Conservation (phyloP, 2,888 invertebrate genomes). For the Drosophila barbarae region DNA sequence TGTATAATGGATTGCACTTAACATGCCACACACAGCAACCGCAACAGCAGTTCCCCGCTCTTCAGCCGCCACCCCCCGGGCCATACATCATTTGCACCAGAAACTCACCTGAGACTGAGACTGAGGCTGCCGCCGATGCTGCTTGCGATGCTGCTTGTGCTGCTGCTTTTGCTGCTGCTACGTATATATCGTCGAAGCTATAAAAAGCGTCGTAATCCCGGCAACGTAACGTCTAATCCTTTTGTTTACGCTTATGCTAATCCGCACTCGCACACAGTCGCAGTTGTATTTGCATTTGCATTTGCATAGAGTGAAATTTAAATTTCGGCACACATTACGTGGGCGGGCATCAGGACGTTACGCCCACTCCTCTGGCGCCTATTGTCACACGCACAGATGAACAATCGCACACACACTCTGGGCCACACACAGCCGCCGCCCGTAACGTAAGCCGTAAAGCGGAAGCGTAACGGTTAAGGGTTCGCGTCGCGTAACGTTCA, state of each 20-base stretch:
- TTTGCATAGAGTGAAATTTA: constrained; percentile 69
- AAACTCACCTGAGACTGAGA: constrained; percentile 58
- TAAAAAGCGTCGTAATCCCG: constrained; percentile 30
- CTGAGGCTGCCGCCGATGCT: constrained; percentile 12
- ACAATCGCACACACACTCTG: constrained; percentile 38
- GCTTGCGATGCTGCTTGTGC: neutral
- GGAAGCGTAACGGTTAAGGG: constrained; percentile 58
- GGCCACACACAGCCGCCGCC: constrained; percentile 21
- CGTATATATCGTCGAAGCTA: constrained; percentile 10
- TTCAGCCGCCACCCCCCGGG: constrained; percentile 30
- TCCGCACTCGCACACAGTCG: constrained; percentile 45
- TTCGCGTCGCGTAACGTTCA: constrained; percentile 43
- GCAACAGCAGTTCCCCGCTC: constrained; percentile 39
- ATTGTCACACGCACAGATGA: constrained; percentile 53
- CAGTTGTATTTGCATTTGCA: constrained; percentile 51
- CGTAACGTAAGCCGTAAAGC: constrained; percentile 40
- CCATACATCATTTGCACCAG: constrained; percentile 68
- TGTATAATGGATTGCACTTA: constrained; percentile 75
- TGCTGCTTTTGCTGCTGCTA: constrained; percentile 13
- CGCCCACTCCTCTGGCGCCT: constrained; percentile 61
- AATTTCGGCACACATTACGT: constrained; percentile 76
- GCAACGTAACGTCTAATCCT: constrained; percentile 60
- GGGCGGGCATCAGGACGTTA: constrained; percentile 58
- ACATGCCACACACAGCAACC: constrained; percentile 67
- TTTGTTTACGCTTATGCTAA: constrained; percentile 73